These are phyloP conservation scores for Columba janthina DNA, from an alignment of 2,113 vertebrate genomes.

Conservation along the genomic window DNA sequence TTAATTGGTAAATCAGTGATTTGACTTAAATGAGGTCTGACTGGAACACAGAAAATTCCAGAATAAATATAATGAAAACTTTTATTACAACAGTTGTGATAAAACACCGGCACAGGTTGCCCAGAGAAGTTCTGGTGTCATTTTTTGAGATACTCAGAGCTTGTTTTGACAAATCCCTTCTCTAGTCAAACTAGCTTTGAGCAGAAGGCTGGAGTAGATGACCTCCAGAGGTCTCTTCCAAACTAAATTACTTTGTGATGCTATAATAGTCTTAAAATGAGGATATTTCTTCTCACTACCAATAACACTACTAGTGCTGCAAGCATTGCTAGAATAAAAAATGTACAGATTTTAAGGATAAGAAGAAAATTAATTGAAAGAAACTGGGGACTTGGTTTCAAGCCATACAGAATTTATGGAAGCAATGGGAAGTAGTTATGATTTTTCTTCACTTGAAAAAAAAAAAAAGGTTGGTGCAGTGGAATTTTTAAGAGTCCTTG, in stretches of 20 bases:
- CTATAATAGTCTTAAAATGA: neutral
- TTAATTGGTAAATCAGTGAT: neutral
- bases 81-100: fast-evolving
- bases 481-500: neutral
- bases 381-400: neutral
- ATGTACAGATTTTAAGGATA: neutral
- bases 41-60: neutral
- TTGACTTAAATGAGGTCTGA: neutral
- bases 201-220: neutral
- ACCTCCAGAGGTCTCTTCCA: neutral
- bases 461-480: neutral
- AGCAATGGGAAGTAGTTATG: neutral
- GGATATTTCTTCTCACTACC: neutral
- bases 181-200: neutral
- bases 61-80: neutral
- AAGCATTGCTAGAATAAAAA: neutral
- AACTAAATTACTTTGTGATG: neutral
- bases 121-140: neutral
- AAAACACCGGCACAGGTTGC: neutral
- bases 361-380: neutral
- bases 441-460: neutral
- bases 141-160: neutral
- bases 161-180: neutral
- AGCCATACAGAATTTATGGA: neutral
- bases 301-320: neutral